Percentiles rank a stretch among this genome's conserved stretches.
These are phyloP conservation scores for Theocolax elegans DNA, from an alignment of 1,140 invertebrate species.

Conservation along the genomic window DNA sequence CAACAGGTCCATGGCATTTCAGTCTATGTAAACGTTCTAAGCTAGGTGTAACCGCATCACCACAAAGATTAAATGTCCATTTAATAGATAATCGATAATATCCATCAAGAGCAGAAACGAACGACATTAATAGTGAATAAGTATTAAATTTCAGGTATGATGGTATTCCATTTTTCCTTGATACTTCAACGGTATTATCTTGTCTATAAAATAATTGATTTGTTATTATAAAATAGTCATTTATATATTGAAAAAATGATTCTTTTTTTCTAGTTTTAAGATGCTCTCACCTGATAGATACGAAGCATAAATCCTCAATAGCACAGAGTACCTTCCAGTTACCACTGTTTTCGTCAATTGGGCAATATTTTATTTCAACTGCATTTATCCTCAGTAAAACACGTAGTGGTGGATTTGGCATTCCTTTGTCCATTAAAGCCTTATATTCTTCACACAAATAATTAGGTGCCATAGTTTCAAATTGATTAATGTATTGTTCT, in stretches of 20 bases:
- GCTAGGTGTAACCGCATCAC: conserved; percentile 81
- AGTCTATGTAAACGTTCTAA: conserved; percentile 77
- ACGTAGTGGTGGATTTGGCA: conserved; percentile 54
- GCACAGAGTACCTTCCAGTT: conserved; percentile 79
- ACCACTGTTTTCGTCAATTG: conserved; percentile 62
- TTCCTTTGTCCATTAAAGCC: conserved; percentile 72
- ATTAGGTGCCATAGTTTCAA: conserved; percentile 80
- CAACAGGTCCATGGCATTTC: conserved; percentile 90
- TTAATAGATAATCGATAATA: conserved; percentile 89
- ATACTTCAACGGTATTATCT: conserved; percentile 81
- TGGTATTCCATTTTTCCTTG: conserved; percentile 81
- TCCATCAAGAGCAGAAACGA: conserved; percentile 85
- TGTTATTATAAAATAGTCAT: no score
- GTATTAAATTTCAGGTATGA: conserved; percentile 78
- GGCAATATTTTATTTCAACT: conserved; percentile 78
- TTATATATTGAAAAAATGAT: no score
- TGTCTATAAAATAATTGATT: conserved; percentile 62
- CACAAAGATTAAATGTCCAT: conserved; percentile 91
- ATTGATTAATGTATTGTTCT: conserved; percentile 81
- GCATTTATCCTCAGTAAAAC: conserved; percentile 70
- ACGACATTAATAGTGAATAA: conserved; percentile 75
- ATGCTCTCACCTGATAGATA: conserved; percentile 72
- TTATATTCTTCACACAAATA: conserved; percentile 84
- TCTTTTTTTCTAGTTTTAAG: neutral
- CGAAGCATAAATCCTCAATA: conserved; percentile 84